Evolutionary conservation across 2,113 vertebrate species (phyloP).

Genomic region (Shinisaurus crocodilurus): DNA sequence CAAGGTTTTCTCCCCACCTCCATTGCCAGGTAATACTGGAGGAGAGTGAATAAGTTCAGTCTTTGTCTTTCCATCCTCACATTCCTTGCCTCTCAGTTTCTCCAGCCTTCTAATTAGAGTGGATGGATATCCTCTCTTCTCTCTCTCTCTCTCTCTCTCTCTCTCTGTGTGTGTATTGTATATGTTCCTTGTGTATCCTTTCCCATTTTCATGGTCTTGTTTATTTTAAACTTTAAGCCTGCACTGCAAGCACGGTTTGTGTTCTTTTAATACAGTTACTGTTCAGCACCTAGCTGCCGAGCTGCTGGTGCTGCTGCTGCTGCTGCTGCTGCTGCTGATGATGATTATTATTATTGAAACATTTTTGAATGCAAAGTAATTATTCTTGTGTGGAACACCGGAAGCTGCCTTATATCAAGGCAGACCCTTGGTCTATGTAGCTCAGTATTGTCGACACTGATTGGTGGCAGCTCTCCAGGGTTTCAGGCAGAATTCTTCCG

Average conservation of each 20-base stretch:
- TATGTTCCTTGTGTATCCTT: not conserved
- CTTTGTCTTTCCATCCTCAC: not conserved
- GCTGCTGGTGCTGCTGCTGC: not conserved
- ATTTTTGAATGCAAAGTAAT: not conserved
- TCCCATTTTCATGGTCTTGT: not conserved
- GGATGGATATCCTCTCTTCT: not conserved
- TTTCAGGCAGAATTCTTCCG: no score
- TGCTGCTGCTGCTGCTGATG: not conserved
- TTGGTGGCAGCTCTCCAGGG: no score
- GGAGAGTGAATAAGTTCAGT: not conserved
- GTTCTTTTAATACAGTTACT: not conserved
- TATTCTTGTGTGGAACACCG: not conserved
- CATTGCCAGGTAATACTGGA: not conserved
- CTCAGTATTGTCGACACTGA: no score
- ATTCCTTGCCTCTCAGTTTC: slow-evolving; percentile 21
- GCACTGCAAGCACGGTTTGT: not conserved
- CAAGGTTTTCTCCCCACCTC: not conserved
- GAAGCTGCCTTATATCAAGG: no score
- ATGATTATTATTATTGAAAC: no score
- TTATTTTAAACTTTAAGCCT: not conserved
- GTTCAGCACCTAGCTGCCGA: not conserved
- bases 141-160: no score
- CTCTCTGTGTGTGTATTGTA: no score
- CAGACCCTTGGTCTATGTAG: no score
- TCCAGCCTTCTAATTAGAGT: slow-evolving; percentile 26